Conservation (phyloP, 2,888 invertebrate species). For the Mythimna albipuncta region DNA sequence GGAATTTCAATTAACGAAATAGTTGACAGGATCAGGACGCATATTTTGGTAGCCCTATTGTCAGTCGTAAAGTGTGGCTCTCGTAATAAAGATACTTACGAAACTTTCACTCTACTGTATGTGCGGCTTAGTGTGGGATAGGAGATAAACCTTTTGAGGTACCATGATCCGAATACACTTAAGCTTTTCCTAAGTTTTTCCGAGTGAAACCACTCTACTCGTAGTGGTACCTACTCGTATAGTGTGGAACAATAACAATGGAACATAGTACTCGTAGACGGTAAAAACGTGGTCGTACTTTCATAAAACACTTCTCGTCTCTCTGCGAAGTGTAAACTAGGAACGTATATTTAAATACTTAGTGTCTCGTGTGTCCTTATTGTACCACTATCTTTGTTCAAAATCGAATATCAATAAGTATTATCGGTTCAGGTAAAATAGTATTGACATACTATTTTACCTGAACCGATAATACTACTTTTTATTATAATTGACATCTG, state of each 20-base stretch:
- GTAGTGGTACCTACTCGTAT: background rate
- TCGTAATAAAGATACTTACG: conserved; percentile 9
- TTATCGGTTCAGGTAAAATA: too few relatives aligned
- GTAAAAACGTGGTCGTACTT: background rate
- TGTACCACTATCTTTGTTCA: too few relatives aligned
- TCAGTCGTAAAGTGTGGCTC: background rate
- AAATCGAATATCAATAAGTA: too few relatives aligned
- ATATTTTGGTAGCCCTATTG: background rate
- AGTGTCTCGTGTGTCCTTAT: too few relatives aligned
- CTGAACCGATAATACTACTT: too few relatives aligned
- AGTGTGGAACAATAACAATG: conserved; percentile 21
- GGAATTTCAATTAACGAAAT: background rate
- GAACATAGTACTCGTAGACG: background rate
- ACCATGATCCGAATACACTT: conserved; percentile 1
- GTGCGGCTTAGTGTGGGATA: background rate
- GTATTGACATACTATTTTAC: too few relatives aligned
- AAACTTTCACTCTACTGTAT: background rate
- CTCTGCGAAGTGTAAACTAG: background rate
- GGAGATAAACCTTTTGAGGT: conserved; percentile 4
- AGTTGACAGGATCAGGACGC: background rate
- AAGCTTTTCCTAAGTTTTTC: background rate
- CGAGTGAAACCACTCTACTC: background rate
- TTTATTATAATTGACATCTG: too few relatives aligned
- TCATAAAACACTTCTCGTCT: background rate
- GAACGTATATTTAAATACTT: too few relatives aligned